phyloP scores from a whole-genome alignment of 1,140 invertebrate species.

The Bicyclus anynana region DNA sequence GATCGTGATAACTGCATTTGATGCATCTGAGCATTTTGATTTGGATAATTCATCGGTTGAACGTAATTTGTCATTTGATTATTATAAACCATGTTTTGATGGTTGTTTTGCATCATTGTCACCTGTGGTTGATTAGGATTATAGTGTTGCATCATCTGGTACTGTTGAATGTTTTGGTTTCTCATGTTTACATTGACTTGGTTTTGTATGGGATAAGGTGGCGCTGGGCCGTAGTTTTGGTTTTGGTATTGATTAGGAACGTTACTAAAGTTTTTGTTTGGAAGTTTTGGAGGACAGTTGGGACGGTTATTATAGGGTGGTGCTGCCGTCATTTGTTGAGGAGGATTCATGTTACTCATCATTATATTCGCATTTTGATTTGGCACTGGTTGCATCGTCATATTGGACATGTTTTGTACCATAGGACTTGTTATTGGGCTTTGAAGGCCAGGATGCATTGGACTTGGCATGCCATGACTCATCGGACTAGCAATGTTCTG shows the following conservation, averaged over 20 bases:
- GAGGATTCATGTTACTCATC: conserved; percentile 47
- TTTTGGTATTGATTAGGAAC: conserved; percentile 60
- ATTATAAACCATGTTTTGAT: conserved; percentile 50
- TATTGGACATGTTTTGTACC: conserved; percentile 63
- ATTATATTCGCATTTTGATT: conserved; percentile 53
- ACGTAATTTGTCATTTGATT: conserved; percentile 71
- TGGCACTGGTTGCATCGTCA: conserved; percentile 41
- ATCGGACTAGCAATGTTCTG: conserved; percentile 65
- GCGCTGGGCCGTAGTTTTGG: conserved; percentile 51
- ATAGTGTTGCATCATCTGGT: conserved; percentile 59
- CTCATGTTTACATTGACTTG: conserved; percentile 45
- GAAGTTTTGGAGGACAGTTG: conserved; percentile 51
- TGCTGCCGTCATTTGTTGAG: conserved; percentile 36
- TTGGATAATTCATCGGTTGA: conserved; percentile 60
- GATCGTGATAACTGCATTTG: conserved; percentile 64
- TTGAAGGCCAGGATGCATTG: conserved; percentile 66
- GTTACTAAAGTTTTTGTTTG: conserved; percentile 53
- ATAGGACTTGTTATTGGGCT: conserved; percentile 63
- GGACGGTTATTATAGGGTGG: conserved; percentile 46
- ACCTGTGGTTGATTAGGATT: conserved; percentile 33
- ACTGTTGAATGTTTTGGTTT: conserved; percentile 59
- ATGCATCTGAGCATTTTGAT: conserved; percentile 69
- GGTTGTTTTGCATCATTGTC: conserved; percentile 31
- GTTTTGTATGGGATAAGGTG: conserved; percentile 48
- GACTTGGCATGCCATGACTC: conserved; percentile 68